Evolutionary conservation across 2,888 invertebrate species (phyloP), one percentile per base, ranked within the genome.

Genomic region (Plutella xylostella): DNA sequence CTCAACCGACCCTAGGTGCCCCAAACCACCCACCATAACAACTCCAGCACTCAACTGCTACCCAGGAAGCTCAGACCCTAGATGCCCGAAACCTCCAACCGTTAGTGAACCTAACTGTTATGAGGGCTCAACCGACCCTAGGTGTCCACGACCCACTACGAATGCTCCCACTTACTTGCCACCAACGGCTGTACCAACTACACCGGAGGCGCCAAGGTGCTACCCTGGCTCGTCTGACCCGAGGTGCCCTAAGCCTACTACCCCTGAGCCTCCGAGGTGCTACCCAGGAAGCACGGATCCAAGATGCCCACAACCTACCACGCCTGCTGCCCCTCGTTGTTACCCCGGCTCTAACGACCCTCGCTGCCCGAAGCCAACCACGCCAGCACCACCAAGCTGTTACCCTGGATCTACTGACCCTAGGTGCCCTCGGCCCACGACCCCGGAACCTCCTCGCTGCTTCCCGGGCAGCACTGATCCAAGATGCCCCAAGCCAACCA

Each of bases 291-390:
- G 22, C 49, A 46, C 1, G 14, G 45, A 48, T 45, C 52, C 2
- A 47, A 52, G 22, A 9, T 39, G 46, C 31, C 50, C 45, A 2
- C 18, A 25, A 52, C 57, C n/a, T 1, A 40, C 60, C 0, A 42
- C 45, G 1, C 34, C 46, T 6, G 35, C 47, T 35, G 38, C 41
- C 5, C 47, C 68, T 64, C 25, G 63, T 62, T 43, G 55, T 50
- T 31, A 53, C 39, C 63, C 65, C 28, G 71, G 72, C 6, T 63
- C 68, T 7, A 52, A 33, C 0, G 68, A 74, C 47, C 61, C 61
- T 0, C 55, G 61, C 14, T 65, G 67, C 28, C 58, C 56, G 1
- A 53, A 58, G 43, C 50, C 58, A 2, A 42, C 55, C 15, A 48
- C 48, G 43, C 45, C 48, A 39, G 42, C 40, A 37, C 46, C 18